Conservation (phyloP, 2,113 vertebrate genomes). For the Solenodon paradoxus region DNA sequence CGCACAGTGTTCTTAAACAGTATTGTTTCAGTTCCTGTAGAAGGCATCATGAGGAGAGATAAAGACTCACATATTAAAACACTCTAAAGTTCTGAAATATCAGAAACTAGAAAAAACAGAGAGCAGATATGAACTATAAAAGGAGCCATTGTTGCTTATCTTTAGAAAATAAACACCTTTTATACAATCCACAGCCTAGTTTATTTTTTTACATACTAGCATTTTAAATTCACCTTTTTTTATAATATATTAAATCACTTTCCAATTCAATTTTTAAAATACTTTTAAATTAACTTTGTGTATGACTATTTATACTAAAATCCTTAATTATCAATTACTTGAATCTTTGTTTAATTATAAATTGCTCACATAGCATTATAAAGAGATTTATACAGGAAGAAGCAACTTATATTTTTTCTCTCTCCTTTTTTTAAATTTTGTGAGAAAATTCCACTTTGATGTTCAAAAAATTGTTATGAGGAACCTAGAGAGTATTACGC, state of each 20-base stretch:
- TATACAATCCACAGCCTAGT: background rate
- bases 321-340: background rate
- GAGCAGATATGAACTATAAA: background rate
- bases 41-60: background rate
- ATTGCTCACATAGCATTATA: background rate
- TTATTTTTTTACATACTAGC: background rate
- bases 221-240: conserved; percentile 26
- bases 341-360: background rate
- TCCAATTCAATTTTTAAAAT: background rate
- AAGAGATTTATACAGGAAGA: background rate
- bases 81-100: background rate
- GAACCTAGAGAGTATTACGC: too few species aligned
- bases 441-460: background rate
- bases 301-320: background rate
- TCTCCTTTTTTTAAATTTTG: background rate
- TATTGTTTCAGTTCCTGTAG: background rate
- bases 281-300: background rate
- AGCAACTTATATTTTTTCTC: background rate
- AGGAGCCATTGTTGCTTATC: background rate
- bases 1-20: background rate
- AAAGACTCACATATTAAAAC: background rate
- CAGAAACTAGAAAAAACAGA: background rate
- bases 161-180: background rate
- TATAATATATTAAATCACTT: too few species aligned
- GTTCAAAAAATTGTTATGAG: too few species aligned